A percentile compares a stretch with the other conserved stretches of the same genome.
Evolutionary conservation across 2,888 invertebrate genomes (phyloP).

Genomic region (Cephalotes varians): DNA sequence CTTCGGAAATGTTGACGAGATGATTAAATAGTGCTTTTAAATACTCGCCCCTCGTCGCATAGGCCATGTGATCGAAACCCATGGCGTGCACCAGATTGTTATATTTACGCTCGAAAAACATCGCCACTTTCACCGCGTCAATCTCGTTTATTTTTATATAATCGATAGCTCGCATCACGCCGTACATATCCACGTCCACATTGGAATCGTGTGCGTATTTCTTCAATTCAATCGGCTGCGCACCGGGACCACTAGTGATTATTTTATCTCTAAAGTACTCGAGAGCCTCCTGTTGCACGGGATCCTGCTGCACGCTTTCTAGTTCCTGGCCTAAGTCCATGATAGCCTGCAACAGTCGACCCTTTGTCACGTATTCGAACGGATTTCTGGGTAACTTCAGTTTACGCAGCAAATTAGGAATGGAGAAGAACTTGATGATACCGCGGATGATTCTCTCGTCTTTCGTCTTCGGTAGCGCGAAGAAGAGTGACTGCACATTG

Average conservation of each 20-base stretch:
- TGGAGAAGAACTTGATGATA: constrained; percentile 48
- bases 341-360: constrained; percentile 39
- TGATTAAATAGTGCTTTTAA: constrained; percentile 46
- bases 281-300: constrained; percentile 38
- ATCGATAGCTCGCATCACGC: constrained; percentile 48
- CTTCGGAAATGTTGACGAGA: constrained; percentile 21
- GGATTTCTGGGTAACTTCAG: constrained; percentile 37
- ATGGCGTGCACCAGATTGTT: constrained; percentile 44
- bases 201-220: constrained; percentile 31
- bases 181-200: constrained; percentile 49
- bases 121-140: constrained; percentile 18
- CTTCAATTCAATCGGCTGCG: constrained; percentile 49
- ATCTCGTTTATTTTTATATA: not conserved
- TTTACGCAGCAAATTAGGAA: constrained; percentile 36
- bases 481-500: constrained; percentile 25
- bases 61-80: constrained; percentile 47
- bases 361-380: constrained; percentile 51
- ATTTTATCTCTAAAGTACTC: constrained; percentile 46
- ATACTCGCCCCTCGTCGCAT: constrained; percentile 51
- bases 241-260: not conserved
- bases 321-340: constrained; percentile 43
- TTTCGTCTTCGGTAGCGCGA: constrained; percentile 40
- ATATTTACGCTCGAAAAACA: constrained; percentile 50
- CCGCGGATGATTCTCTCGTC: constrained; percentile 42
- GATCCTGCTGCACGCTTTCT: constrained; percentile 42